Evolutionary conservation across 2,113 vertebrate species (phyloP), one percentile per base, ranked within the genome.

Genomic region (Sula dactylatra): DNA sequence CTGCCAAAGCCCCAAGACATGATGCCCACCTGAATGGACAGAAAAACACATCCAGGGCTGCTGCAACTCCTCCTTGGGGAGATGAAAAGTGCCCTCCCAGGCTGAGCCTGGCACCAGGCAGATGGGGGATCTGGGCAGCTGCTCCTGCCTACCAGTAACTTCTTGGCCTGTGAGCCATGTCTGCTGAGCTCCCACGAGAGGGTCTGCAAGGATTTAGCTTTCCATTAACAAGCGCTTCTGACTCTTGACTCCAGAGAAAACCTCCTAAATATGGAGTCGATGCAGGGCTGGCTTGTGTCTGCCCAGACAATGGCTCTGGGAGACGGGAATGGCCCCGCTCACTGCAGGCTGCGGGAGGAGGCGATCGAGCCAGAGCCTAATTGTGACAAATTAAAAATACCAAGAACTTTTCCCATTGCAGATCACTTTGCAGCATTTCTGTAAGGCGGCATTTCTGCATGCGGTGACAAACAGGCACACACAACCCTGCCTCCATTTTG

Each of bases 381-480:
- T 13, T 27, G 70, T 20, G 31, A 29, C 64, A 13, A 38, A 73
- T 44, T 34, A 27, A 52, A 70, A 79, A 32, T 22, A n/a, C 72
- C 52, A 16, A n/a, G 44, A 36, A 36, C 16, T 79, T 59, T 84
- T 67, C 40, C 61, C 47, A 6, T 3, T 2, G 52, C 61, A 13
- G 71, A 40, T 38, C 18, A 1, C 17, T 82, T 16, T 22, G 65
- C 34, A 45, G 71, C 5, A 45, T 45, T 45, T 45, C 44, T 45
- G 1, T 42, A 36, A 59, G 12, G 65, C 10, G 5, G 27, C 6
- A 4, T 25, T 70, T 31, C 49, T 19, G 56, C n/a, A 0, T 2
- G 49, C 2, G 56, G n/a, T 15, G 59, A 42, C 47, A 10, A 59
- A n/a, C 12, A 24, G 59, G 66, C 32, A 29, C 4, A 2, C 16